These are phyloP conservation scores for Heliothis peltigera DNA, from an alignment of 2,888 invertebrate species.

Conservation along the genomic window DNA sequence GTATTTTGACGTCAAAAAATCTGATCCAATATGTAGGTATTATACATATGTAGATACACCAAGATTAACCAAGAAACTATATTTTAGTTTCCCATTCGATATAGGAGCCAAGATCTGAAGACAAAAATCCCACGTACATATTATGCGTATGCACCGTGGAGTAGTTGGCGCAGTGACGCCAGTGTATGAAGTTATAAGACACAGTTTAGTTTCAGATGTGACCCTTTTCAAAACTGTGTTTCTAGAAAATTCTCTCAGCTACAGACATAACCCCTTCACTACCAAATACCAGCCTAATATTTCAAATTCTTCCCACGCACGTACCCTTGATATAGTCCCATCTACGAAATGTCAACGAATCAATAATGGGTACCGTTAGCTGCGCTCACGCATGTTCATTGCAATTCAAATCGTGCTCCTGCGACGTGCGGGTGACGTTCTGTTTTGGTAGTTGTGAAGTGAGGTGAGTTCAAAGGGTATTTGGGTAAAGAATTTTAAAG, in stretches of 20 bases:
- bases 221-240: no score
- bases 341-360: constrained; percentile 61
- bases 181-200: no score
- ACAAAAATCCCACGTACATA: no score
- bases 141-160: no score
- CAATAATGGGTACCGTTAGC: constrained; percentile 68
- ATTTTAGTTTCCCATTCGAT: no score
- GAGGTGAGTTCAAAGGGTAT: constrained; percentile 31
- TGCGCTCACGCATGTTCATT: constrained; percentile 66
- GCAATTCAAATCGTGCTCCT: constrained; percentile 66
- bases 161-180: no score
- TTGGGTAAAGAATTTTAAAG: neutral
- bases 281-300: constrained; percentile 8
- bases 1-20: no score
- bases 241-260: neutral
- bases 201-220: no score
- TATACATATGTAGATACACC: no score
- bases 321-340: constrained; percentile 37
- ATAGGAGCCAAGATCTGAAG: no score
- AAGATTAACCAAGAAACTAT: no score
- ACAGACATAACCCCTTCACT: neutral
- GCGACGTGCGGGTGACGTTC: constrained; percentile 37
- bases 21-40: no score
- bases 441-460: constrained; percentile 39
- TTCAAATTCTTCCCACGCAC: constrained; percentile 46